Percentiles rank a stretch among this genome's conserved stretches.
Conservation (phyloP, 2,797 vertebrate species). For the Sebastes baramenuke region DNA sequence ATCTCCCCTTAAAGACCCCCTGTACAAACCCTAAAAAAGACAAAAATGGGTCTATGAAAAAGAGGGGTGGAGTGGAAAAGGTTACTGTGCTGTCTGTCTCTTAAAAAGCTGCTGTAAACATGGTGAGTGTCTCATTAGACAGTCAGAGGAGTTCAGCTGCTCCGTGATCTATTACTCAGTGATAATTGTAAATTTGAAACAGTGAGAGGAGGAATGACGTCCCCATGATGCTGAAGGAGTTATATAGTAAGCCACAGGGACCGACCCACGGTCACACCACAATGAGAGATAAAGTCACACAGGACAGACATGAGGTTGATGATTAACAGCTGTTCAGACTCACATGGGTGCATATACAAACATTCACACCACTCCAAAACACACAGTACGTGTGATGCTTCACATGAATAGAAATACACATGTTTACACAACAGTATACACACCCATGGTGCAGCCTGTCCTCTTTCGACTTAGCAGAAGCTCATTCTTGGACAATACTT, state of each 20-base stretch:
- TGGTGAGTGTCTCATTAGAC: neutral
- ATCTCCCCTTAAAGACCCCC: too few relatives aligned
- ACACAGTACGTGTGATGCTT: neutral
- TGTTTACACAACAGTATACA: constrained; percentile 23
- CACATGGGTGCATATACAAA: constrained; percentile 17
- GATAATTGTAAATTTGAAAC: constrained; percentile 29
- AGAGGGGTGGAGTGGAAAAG: too few relatives aligned
- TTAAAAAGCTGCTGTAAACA: constrained; percentile 4
- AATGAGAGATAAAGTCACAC: neutral
- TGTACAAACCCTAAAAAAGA: too few relatives aligned
- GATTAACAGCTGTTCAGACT: constrained; percentile 51
- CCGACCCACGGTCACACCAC: constrained; percentile 6
- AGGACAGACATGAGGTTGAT: constrained; percentile 41
- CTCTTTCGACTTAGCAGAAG: constrained; percentile 12
- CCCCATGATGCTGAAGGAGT: constrained; percentile 9
- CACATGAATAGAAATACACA: constrained; percentile 24
- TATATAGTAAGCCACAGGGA: constrained; percentile 9
- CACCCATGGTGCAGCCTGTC: constrained; percentile 30
- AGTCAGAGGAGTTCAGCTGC: constrained; percentile 9
- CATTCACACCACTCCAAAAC: constrained; percentile 6
- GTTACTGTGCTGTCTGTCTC: neutral
- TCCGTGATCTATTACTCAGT: constrained; percentile 32
- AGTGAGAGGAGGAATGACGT: constrained; percentile 31
- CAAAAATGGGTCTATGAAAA: too few relatives aligned
- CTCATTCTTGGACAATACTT: constrained; percentile 8